These are phyloP conservation scores for Mormoops blainvillei DNA, from an alignment of 2,113 vertebrate genomes.

Conservation along the genomic window DNA sequence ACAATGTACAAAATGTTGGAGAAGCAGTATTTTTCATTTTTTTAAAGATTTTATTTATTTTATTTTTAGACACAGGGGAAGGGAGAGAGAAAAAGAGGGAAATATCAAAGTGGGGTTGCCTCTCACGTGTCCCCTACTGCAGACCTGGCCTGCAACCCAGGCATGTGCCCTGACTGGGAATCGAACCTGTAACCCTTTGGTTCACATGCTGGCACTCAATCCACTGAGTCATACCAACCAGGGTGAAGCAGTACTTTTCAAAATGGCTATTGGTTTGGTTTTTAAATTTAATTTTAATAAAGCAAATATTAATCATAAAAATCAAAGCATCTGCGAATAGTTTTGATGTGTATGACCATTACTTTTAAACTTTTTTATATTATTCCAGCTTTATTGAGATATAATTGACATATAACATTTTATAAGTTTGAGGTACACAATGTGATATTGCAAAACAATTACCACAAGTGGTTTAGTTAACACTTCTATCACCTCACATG, in stretches of 20 bases:
- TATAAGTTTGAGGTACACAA: neutral
- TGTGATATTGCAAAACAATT: neutral
- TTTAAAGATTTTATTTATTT: too few species aligned
- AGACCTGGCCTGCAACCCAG: too few species aligned
- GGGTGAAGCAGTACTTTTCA: neutral
- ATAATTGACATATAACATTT: neutral
- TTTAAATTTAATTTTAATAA: neutral
- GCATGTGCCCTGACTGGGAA: too few species aligned
- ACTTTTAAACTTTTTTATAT: neutral
- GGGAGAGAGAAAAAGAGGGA: too few species aligned
- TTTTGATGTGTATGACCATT: neutral
- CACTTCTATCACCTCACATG: neutral
- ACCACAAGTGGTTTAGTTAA: neutral
- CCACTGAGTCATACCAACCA: too few species aligned
- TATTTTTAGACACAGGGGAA: too few species aligned
- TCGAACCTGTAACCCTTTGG: too few species aligned
- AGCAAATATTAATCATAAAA: neutral
- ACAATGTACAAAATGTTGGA: neutral
- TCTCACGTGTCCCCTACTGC: too few species aligned
- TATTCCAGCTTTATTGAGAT: neutral
- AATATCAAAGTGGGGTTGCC: too few species aligned
- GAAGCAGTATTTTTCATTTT: neutral
- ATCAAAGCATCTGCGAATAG: neutral
- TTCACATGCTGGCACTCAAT: too few species aligned
- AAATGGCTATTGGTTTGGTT: neutral